Conservation (phyloP, 2,113 vertebrate species). For the Varanus komodoensis region DNA sequence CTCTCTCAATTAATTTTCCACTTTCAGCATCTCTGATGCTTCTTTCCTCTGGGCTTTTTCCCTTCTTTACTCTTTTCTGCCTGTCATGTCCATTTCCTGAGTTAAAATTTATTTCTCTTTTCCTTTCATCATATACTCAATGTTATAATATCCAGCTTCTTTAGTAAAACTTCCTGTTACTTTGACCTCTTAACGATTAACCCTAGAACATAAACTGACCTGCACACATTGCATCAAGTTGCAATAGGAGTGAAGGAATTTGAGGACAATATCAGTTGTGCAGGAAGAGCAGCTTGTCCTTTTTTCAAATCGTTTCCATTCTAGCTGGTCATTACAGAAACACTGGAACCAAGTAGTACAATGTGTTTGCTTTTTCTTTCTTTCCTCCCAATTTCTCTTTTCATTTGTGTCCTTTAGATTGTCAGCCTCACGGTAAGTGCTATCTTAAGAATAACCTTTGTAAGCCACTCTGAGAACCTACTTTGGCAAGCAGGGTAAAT, state of each 20-base stretch:
- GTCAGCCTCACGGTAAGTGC: neutral
- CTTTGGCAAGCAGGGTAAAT: neutral
- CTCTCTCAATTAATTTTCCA: too few relatives aligned
- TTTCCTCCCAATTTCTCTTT: neutral
- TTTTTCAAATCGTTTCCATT: neutral
- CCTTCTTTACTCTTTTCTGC: too few relatives aligned
- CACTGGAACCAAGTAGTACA: neutral
- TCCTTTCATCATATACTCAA: too few relatives aligned
- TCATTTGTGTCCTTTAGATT: neutral
- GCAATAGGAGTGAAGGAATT: neutral
- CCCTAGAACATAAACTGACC: too few relatives aligned
- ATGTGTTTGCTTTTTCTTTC: neutral
- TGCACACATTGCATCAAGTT: neutral
- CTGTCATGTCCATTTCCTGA: too few relatives aligned
- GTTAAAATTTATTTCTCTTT: too few relatives aligned
- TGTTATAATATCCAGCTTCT: too few relatives aligned
- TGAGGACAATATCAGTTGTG: neutral
- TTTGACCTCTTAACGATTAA: too few relatives aligned
- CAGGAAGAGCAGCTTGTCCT: neutral
- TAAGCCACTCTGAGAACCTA: neutral
- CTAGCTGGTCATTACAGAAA: neutral
- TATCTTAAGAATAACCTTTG: neutral
- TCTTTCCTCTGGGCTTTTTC: too few relatives aligned
- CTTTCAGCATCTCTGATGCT: too few relatives aligned
- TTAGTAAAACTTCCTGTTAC: too few relatives aligned